A percentile compares a stretch with the other conserved stretches of the same genome.
These are phyloP conservation scores for Dicaeum eximium DNA, from an alignment of 2,113 vertebrate species.

Conservation along the genomic window DNA sequence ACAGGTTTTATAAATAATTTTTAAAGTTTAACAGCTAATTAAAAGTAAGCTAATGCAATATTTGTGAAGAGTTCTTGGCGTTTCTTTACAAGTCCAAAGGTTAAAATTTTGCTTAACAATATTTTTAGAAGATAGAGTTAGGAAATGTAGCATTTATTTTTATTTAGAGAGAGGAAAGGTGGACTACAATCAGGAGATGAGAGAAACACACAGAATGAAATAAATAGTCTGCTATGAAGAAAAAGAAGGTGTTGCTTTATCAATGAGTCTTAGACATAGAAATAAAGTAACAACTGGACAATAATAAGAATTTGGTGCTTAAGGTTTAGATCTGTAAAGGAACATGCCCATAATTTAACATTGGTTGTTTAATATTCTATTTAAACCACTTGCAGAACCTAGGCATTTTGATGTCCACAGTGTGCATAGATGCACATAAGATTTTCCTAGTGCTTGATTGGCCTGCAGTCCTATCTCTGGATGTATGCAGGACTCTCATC, in stretches of 20 bases:
- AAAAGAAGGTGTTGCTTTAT: neutral
- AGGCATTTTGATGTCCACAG: neutral
- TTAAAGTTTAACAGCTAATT: neutral
- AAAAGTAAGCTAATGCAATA: neutral
- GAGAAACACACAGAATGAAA: neutral
- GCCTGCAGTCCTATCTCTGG: neutral
- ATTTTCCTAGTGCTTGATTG: neutral
- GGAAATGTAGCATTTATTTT: neutral
- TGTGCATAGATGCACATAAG: neutral
- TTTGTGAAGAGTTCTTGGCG: neutral
- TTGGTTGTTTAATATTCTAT: neutral
- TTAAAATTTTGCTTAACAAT: neutral
- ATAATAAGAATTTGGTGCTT: neutral
- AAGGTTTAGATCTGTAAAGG: neutral
- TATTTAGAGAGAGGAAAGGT: neutral
- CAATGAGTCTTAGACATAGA: neutral
- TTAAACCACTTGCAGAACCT: neutral
- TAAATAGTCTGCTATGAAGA: neutral
- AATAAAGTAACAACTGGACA: neutral
- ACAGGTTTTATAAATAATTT: neutral
- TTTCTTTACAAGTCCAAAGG: neutral
- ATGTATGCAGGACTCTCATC: neutral
- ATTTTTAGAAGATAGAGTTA: neutral
- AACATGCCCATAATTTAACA: neutral
- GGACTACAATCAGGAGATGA: neutral